Evolutionary conservation across 2,113 vertebrate species (phyloP).

Genomic region (Columba janthina): DNA sequence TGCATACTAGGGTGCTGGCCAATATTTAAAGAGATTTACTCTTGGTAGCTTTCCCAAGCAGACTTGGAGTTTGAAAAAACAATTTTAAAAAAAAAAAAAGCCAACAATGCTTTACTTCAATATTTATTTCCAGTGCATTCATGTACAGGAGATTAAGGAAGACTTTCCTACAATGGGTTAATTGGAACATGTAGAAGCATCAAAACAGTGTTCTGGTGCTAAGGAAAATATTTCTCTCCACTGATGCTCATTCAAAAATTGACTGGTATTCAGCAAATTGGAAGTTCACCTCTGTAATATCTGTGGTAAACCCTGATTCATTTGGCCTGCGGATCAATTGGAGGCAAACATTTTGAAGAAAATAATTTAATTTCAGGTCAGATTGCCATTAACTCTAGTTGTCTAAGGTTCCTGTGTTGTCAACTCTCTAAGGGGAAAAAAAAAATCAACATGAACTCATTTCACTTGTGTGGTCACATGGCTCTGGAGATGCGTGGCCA

Average conservation of each 20-base stretch:
- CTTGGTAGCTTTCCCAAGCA: slow-evolving; percentile 23
- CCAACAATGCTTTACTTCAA: not conserved
- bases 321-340: not conserved
- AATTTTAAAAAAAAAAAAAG: not conserved
- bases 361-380: not conserved
- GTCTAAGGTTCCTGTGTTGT: not conserved
- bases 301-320: not conserved
- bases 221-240: not conserved
- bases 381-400: not conserved
- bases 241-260: not conserved
- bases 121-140: not conserved
- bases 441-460: not conserved
- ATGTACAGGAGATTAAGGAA: not conserved
- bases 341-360: not conserved
- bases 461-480: not conserved
- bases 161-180: not conserved
- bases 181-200: not conserved
- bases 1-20: not conserved
- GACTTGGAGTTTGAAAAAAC: not conserved
- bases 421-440: not conserved
- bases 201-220: not conserved
- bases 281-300: not conserved
- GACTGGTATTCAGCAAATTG: not conserved
- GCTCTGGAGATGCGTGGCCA: not conserved
- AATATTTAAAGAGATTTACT: not conserved